Conservation (phyloP, 2,888 invertebrate species). For the Lepetodrilus schrolli region DNA sequence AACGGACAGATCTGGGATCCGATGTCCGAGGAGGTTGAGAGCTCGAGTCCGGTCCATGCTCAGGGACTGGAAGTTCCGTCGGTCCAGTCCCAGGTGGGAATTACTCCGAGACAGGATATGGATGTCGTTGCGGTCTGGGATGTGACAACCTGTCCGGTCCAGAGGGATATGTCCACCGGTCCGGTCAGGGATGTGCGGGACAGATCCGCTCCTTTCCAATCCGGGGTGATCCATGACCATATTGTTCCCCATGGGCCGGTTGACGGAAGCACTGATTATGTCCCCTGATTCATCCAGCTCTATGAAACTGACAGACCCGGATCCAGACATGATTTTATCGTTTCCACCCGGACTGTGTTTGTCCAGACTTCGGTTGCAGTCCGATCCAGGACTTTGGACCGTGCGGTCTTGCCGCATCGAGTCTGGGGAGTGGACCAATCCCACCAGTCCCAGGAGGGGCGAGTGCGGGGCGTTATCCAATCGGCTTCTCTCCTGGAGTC, state of each 20-base stretch:
- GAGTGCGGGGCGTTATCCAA: slow-evolving; percentile 3
- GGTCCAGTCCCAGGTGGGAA: slow-evolving; percentile 3
- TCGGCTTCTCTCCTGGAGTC: slow-evolving; percentile 2
- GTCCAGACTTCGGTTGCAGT: neutral
- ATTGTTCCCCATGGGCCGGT: neutral
- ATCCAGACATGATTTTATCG: slow-evolving; percentile 8
- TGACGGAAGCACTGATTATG: slow-evolving; percentile 4
- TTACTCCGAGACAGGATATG: neutral
- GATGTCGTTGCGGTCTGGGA: neutral
- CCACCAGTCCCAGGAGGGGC: neutral
- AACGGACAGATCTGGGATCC: neutral
- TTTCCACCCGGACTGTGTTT: slow-evolving; percentile 18
- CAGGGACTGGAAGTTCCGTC: neutral
- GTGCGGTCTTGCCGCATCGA: neutral
- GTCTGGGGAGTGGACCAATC: neutral
- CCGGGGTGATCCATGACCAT: slow-evolving; percentile 1
- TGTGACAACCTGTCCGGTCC: too few relatives aligned
- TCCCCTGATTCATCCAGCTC: slow-evolving; percentile 16
- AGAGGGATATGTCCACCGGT: too few relatives aligned
- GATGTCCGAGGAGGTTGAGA: neutral
- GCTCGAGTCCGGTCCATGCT: neutral
- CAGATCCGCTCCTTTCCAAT: neutral
- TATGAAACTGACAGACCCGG: slow-evolving; percentile 9
- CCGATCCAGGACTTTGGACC: slow-evolving; percentile 12
- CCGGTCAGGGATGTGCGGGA: neutral